phyloP scores from a whole-genome alignment of 1,140 invertebrate genomes.

The Artemia franciscana region DNA sequence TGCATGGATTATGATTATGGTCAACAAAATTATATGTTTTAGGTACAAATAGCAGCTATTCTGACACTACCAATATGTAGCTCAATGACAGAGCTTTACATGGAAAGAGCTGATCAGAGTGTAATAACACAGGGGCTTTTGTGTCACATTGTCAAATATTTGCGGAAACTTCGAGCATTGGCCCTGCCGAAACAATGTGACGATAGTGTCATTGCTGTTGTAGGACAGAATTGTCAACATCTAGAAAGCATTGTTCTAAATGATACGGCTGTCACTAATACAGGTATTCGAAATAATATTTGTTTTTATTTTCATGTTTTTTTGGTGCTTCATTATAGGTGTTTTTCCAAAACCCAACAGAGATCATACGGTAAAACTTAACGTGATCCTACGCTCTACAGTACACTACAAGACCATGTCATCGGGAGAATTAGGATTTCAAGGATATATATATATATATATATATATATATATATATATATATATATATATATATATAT shows the following conservation, averaged over 20 bases:
- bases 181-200: constrained; percentile 9
- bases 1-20: not conserved
- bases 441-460: too few relatives aligned
- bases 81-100: constrained; percentile 9
- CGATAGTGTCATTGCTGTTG: constrained; percentile 9
- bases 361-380: too few relatives aligned
- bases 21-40: not conserved
- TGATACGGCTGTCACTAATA: constrained; percentile 9
- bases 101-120: constrained; percentile 9
- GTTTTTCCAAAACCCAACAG: too few relatives aligned
- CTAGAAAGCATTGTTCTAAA: constrained; percentile 10
- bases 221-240: constrained; percentile 8
- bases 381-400: too few relatives aligned
- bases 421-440: too few relatives aligned
- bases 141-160: constrained; percentile 9
- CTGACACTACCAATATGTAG: constrained; percentile 9
- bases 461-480: too few relatives aligned
- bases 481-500: too few relatives aligned
- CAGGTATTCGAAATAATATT: constrained; percentile 3
- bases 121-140: constrained; percentile 10
- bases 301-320: too few relatives aligned
- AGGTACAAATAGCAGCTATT: constrained; percentile 10
- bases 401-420: too few relatives aligned
- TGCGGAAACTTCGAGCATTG: constrained; percentile 6
- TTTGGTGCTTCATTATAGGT: too few relatives aligned